phyloP scores from a whole-genome alignment of 2,888 invertebrate species.

The Caenorhabditis sp. region DNA sequence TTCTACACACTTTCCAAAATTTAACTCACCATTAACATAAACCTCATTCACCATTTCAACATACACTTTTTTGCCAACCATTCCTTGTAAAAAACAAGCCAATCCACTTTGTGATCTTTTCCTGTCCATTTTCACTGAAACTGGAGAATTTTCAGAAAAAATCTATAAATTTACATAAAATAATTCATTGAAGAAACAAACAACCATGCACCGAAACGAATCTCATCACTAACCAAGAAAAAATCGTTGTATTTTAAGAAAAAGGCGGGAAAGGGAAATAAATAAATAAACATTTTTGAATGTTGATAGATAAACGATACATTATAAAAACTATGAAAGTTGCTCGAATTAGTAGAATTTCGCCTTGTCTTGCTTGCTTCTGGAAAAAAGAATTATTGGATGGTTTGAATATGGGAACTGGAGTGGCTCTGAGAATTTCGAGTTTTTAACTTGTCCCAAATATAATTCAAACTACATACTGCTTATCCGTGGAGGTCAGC shows the following conservation, averaged over 20 bases:
- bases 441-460: too few species aligned
- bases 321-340: not conserved
- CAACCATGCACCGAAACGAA: constrained; percentile 23
- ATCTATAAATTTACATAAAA: not conserved
- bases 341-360: constrained; percentile 69
- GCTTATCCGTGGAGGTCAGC: too few species aligned
- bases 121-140: constrained; percentile 16
- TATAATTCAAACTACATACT: too few species aligned
- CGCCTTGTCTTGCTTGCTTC: constrained; percentile 68
- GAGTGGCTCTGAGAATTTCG: too few species aligned
- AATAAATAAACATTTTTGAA: not conserved
- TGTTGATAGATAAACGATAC: not conserved
- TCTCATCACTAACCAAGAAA: constrained; percentile 12
- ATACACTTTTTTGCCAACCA: constrained; percentile 24
- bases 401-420: too few species aligned
- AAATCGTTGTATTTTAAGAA: not conserved
- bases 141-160: constrained; percentile 8
- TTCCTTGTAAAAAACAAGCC: constrained; percentile 26
- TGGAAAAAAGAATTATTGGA: constrained; percentile 47
- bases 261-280: not conserved
- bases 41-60: constrained; percentile 23
- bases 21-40: constrained; percentile 28
- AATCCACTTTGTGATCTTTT: constrained; percentile 17
- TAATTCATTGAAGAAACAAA: constrained; percentile 5
- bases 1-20: not conserved